Evolutionary conservation across 2,113 vertebrate genomes (phyloP).

Genomic region (Poeciliopsis retropinna): DNA sequence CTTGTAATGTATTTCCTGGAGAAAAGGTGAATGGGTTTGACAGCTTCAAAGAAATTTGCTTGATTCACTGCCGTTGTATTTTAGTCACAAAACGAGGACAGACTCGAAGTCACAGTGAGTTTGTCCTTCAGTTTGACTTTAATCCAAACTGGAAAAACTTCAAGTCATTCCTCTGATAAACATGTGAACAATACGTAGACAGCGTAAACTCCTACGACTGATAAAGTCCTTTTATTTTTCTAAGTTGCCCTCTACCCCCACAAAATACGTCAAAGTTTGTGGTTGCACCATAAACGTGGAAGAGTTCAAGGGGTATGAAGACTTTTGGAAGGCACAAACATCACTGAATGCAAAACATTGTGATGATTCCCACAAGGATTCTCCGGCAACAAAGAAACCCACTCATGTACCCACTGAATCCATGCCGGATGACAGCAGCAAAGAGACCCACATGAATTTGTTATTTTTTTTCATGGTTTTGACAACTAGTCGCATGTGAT

Average conservation of each 20-base stretch:
- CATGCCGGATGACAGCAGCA: not conserved
- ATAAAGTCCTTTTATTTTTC: not conserved
- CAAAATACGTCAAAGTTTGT: not conserved
- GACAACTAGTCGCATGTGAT: not conserved
- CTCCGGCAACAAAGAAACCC: not conserved
- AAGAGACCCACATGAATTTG: not conserved
- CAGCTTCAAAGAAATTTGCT: not conserved
- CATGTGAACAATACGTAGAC: too few species aligned
- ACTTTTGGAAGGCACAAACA: not conserved
- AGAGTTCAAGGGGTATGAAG: not conserved
- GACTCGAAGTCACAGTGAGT: not conserved
- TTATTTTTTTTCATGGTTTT: not conserved
- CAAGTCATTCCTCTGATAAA: not conserved
- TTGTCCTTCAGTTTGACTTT: not conserved
- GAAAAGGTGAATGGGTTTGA: too few species aligned
- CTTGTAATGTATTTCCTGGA: too few species aligned
- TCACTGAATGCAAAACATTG: not conserved
- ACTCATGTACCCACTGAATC: not conserved
- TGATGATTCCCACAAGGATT: not conserved
- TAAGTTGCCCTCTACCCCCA: not conserved
- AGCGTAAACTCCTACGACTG: not conserved
- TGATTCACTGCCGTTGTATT: not conserved
- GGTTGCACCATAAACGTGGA: not conserved
- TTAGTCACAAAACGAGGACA: not conserved
- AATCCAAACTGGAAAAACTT: not conserved